Evolutionary conservation across 1,140 invertebrate species (phyloP).

Genomic region (Acromyrmex heyeri): DNA sequence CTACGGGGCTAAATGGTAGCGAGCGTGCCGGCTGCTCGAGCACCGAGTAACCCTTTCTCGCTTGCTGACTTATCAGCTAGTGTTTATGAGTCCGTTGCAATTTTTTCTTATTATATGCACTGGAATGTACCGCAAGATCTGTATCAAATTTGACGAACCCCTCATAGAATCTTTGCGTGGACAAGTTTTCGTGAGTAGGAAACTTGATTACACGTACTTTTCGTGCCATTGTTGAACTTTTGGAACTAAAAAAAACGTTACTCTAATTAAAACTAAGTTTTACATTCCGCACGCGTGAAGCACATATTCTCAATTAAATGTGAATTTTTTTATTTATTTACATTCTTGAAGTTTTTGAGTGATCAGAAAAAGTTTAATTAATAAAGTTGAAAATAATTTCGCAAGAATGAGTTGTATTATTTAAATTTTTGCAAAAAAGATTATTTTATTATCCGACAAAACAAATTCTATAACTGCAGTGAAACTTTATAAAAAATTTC

Average conservation of each 20-base stretch:
- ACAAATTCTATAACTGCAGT: not conserved
- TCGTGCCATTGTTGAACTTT: not conserved
- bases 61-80: conserved; percentile 66
- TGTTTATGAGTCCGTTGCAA: conserved; percentile 37
- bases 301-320: conserved; percentile 10
- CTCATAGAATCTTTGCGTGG: not conserved
- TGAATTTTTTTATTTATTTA: not conserved
- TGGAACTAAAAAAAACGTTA: not conserved
- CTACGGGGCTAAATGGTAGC: conserved; percentile 59
- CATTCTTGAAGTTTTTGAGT: not conserved
- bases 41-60: conserved; percentile 67
- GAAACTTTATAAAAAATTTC: conserved; percentile 9
- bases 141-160: not conserved
- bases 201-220: conserved; percentile 2
- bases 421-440: no score
- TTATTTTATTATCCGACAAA: not conserved
- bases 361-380: not conserved
- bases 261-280: conserved; percentile 4
- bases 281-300: not conserved
- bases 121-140: not conserved
- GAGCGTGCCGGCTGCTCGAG: conserved; percentile 48
- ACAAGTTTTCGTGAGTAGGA: not conserved
- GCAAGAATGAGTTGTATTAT: no score
- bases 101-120: conserved; percentile 44
- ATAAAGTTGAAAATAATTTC: not conserved